These are phyloP conservation scores for Atta texana DNA, from an alignment of 1,140 invertebrate genomes.

Conservation along the genomic window DNA sequence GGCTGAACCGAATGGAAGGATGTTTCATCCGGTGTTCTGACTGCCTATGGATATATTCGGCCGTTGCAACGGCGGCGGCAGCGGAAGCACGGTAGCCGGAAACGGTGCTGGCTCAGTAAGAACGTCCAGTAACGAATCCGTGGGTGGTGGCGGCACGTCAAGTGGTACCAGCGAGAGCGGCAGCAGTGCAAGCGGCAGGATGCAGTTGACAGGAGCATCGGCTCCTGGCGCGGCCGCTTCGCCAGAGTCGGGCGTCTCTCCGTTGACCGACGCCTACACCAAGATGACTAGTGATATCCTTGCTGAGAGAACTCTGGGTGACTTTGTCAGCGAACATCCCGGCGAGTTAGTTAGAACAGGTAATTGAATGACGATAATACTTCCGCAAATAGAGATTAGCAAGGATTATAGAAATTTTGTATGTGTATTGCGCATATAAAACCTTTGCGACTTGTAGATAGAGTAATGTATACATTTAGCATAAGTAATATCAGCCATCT, in stretches of 20 bases:
- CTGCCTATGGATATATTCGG: conserved; percentile 86
- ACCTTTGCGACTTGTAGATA: too few relatives aligned
- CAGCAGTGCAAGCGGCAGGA: conserved; percentile 77
- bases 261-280: conserved; percentile 93
- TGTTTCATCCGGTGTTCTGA: conserved; percentile 84
- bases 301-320: conserved; percentile 94
- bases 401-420: not conserved
- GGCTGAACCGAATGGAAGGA: conserved; percentile 80
- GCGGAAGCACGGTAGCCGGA: conserved; percentile 80
- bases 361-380: conserved; percentile 10
- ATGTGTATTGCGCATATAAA: too few relatives aligned
- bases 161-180: conserved; percentile 70
- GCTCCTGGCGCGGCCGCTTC: conserved; percentile 85
- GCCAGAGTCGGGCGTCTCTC: conserved; percentile 85
- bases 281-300: conserved; percentile 96
- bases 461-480: not conserved
- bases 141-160: conserved; percentile 74
- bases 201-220: conserved; percentile 86
- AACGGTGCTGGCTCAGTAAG: conserved; percentile 77
- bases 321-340: conserved; percentile 96
- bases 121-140: conserved; percentile 73
- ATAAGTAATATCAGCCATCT: not conserved
- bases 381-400: not conserved
- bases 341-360: conserved; percentile 97
- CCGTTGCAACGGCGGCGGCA: conserved; percentile 84